Evolutionary conservation across 1,140 invertebrate species (phyloP), one percentile per base, ranked within the genome.

Genomic region (Geopemphigus sp.): DNA sequence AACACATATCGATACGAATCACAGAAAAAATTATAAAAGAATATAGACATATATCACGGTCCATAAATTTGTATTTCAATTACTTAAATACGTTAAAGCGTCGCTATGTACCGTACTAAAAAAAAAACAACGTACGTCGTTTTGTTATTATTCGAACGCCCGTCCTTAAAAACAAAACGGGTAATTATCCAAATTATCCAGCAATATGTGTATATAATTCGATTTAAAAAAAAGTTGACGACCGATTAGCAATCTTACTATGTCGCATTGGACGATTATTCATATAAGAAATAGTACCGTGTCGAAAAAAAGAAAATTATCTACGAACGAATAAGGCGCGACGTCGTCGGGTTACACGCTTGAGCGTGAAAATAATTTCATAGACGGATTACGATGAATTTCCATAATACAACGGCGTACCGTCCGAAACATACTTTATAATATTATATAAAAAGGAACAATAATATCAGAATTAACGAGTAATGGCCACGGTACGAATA

Each of bases 331-430:
- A 39, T 39, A 22, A 15, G 11, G 39, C 12, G n/a, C 4, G 32
- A 45, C 22, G 11, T 11, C n/a, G 39, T 66, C 22, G n/a, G 39
- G n/a, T 66, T 14, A 66, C n/a, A 11, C 29, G 8, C 8, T 39
- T 39, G 32, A 39, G 29, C 29, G 26, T 64, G 17, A 39, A 47
- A 66, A 66, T 66, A 66, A 66, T 32, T 47, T 22, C n/a, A 66
- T n/a, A n/a, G 61, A 12, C 10, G 64, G n/a, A 47, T 45, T 22
- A 66, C 10, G 39, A 47, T 8, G 22, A 22, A 66, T 47, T 3
- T 22, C n/a, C n/a, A 10, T 66, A 66, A 14, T 22, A 66, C 5
- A n/a, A 26, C 6, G 8, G 3, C 8, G 8, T 3, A 3, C 32
- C 3, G 32, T 4, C 3, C 32, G 32, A 8, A 39, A 39, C 32